Percentiles rank a stretch among this genome's conserved stretches.
Conservation (phyloP, 2,888 invertebrate genomes). For the Stenoptilia bipunctidactyla region DNA sequence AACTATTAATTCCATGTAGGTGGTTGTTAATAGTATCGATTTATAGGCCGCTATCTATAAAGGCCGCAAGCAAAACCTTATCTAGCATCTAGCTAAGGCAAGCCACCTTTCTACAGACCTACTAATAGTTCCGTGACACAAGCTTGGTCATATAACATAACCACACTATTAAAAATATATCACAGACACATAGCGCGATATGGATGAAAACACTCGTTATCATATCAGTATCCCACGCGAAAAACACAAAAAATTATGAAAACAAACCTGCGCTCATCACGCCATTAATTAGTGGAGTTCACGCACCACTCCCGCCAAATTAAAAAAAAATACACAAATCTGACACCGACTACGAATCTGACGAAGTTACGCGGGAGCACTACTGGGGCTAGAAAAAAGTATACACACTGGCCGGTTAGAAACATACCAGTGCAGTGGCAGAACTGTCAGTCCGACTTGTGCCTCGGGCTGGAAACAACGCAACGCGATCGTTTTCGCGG, state of each 20-base stretch:
- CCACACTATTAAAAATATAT: neutral
- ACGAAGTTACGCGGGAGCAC: conserved; percentile 20
- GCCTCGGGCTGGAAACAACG: conserved; percentile 25
- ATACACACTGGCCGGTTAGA: conserved; percentile 16
- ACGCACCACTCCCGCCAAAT: conserved; percentile 28
- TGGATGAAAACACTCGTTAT: neutral
- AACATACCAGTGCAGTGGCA: conserved; percentile 1
- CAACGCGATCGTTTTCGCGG: conserved; percentile 22
- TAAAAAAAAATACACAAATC: conserved; percentile 29
- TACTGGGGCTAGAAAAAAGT: conserved; percentile 25
- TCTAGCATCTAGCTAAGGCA: neutral
- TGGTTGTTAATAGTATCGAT: no score
- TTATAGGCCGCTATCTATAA: no score
- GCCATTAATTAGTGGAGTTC: conserved; percentile 25
- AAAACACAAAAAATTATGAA: neutral
- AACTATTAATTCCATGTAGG: no score
- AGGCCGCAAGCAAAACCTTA: no score
- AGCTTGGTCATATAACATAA: neutral
- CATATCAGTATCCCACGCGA: neutral
- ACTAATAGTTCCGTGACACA: neutral
- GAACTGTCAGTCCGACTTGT: conserved; percentile 34
- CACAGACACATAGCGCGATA: no score
- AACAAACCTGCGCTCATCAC: conserved; percentile 38
- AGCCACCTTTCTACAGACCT: neutral
- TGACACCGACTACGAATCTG: conserved; percentile 28